These are phyloP conservation scores for Dolichoris vasculosae DNA, from an alignment of 1,140 invertebrate genomes.

Conservation along the genomic window DNA sequence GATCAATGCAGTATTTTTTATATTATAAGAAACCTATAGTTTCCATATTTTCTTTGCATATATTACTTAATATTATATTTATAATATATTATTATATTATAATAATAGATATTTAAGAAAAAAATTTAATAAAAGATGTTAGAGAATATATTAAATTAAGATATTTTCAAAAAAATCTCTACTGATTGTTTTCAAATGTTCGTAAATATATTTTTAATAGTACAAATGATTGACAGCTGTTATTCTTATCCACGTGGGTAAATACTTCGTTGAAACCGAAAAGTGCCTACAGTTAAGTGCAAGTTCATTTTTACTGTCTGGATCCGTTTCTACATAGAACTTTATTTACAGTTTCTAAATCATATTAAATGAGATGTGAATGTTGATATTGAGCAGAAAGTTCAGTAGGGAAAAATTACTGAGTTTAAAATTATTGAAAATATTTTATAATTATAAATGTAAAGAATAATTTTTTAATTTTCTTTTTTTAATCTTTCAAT, in stretches of 20 bases:
- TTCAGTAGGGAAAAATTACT: background rate
- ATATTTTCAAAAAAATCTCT: conserved; percentile 31
- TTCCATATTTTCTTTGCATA: no score
- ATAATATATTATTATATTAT: background rate
- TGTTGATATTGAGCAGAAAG: background rate
- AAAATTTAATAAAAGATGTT: background rate
- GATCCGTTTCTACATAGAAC: background rate
- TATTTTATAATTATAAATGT: background rate
- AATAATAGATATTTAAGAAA: background rate
- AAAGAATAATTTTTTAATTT: background rate
- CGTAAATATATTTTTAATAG: conserved; percentile 26
- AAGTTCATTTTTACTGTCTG: background rate
- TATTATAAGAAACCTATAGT: no score
- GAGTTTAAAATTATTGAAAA: background rate
- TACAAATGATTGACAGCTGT: conserved; percentile 43
- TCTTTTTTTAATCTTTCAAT: background rate
- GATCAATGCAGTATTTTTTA: no score
- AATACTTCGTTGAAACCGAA: conserved; percentile 9
- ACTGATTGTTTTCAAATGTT: conserved; percentile 31
- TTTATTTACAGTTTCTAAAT: background rate
- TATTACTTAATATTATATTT: no score
- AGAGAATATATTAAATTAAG: background rate
- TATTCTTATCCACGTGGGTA: conserved; percentile 50
- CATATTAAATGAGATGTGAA: background rate
- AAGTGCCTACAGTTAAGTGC: conserved; percentile 36